Evolutionary conservation across 2,113 vertebrate species (phyloP), one percentile per base, ranked within the genome.

Genomic region (Ophthalmolycus amberensis): DNA sequence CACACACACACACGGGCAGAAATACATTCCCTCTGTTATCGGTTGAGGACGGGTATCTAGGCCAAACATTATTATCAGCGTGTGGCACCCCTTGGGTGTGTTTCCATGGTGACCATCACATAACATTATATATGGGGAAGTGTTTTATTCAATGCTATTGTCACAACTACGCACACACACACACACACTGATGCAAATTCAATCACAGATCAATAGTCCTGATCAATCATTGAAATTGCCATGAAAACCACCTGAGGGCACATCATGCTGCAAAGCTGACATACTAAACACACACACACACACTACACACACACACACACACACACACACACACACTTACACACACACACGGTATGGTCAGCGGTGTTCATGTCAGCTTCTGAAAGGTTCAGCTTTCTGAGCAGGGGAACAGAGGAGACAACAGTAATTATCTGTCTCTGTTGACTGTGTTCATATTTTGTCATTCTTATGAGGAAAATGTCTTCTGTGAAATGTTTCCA

Each of bases 81-180:
- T 89, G 89, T 75, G 84, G 84, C 32, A 16, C 87, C 90, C 86
- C 83, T 77, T 56, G 89, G 90, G 89, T 87, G 80, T 52, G 92
- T 94, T 93, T 85, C 93, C 90, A 93, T 94, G 90, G 92, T 93
- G 90, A 94, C 92, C 93, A 93, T 76, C 89, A 88, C 85, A 90
- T 89, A 93, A 88, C 89, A 88, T 92, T 80, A 90, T 79, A 85
- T 85, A 86, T 38, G 14, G 66, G 85, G 67, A 88, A 83, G 80
- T 84, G 82, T 85, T 90, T 88, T 65, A 82, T 87, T 78, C 74
- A 48, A 40, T 77, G 62, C 15, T 72, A 80, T 85, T 85, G 80
- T 82, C 44, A 73, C 34, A n/a, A 16, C 79, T 20, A 60, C 34
- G 6, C 32, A 72, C 76, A 70, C 80, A 58, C 50, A 71, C 69